Conservation (phyloP, 1,140 invertebrate genomes). For the Drosophila mauritiana region DNA sequence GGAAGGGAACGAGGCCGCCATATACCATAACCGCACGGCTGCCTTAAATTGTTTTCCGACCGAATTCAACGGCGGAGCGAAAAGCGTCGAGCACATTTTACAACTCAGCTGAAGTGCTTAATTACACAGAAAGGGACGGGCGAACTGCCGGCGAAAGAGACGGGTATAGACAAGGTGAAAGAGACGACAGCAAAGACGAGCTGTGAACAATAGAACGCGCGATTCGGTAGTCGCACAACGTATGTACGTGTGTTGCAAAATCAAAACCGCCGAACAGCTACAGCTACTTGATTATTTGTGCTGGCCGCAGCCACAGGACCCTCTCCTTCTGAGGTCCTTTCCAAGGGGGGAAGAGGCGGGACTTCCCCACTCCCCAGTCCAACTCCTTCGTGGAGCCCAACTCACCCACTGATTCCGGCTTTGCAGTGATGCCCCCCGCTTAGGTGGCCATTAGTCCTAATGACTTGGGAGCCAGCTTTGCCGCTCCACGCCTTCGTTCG, state of each 20-base stretch:
- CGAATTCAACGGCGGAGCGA: constrained; percentile 52
- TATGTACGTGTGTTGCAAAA: constrained; percentile 50
- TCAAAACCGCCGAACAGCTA: constrained; percentile 68
- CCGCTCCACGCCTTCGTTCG: constrained; percentile 7
- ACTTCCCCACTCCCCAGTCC: background rate
- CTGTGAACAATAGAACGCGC: constrained; percentile 60
- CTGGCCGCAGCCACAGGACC: constrained; percentile 51
- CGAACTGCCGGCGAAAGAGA: background rate
- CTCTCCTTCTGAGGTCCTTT: constrained; percentile 1
- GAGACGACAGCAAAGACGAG: constrained; percentile 48
- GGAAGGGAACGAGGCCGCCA: constrained; percentile 6
- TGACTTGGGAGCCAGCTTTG: constrained; percentile 61
- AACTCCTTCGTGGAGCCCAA: background rate
- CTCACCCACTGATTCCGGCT: background rate
- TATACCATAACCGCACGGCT: constrained; percentile 60
- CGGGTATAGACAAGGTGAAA: constrained; percentile 10
- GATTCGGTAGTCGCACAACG: constrained; percentile 29
- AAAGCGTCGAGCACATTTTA: constrained; percentile 69
- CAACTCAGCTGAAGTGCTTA: constrained; percentile 77
- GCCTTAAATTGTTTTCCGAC: constrained; percentile 79
- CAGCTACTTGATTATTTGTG: constrained; percentile 57
- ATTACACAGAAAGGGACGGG: constrained; percentile 51
- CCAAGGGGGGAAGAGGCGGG: too few relatives aligned
- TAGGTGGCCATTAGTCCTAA: constrained; percentile 79
- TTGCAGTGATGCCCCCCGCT: constrained; percentile 8